A percentile compares a stretch with the other conserved stretches of the same genome.
phyloP scores from a whole-genome alignment of 2,797 vertebrate species.

The Acipenser oxyrinchus region DNA sequence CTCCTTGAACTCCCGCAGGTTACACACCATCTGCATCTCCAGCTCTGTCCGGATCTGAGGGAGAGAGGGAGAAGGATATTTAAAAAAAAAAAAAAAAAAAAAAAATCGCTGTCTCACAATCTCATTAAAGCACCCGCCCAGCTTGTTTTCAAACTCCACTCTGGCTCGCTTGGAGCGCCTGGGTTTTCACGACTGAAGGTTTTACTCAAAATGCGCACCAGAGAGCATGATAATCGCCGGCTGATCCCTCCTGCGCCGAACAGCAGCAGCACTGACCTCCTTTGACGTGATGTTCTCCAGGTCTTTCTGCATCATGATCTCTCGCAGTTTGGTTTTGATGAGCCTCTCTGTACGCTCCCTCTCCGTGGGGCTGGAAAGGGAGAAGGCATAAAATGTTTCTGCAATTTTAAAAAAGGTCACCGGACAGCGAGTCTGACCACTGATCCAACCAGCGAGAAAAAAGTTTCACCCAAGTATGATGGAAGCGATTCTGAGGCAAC shows the following conservation, averaged over 20 bases:
- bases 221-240: too few relatives aligned
- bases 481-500: neutral
- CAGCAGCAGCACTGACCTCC: conserved; percentile 61
- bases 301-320: conserved; percentile 98
- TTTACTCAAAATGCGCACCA: too few relatives aligned
- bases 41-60: conserved; percentile 88
- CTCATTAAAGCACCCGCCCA: too few relatives aligned
- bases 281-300: conserved; percentile 95
- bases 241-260: neutral
- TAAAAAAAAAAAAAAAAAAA: too few relatives aligned
- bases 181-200: too few relatives aligned
- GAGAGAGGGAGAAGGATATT: neutral
- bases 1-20: conserved; percentile 91
- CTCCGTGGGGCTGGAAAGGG: conserved; percentile 78
- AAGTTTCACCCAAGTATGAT: neutral
- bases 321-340: conserved; percentile 84
- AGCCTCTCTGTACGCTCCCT: conserved; percentile 84
- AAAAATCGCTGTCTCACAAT: too few relatives aligned
- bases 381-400: neutral
- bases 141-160: neutral
- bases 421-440: too few relatives aligned
- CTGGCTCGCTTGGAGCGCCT: neutral
- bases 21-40: conserved; percentile 97
- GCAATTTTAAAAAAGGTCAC: too few relatives aligned
- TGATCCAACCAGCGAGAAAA: neutral